phyloP scores from a whole-genome alignment of 2,797 vertebrate species.

The Luscinia megarhynchos region DNA sequence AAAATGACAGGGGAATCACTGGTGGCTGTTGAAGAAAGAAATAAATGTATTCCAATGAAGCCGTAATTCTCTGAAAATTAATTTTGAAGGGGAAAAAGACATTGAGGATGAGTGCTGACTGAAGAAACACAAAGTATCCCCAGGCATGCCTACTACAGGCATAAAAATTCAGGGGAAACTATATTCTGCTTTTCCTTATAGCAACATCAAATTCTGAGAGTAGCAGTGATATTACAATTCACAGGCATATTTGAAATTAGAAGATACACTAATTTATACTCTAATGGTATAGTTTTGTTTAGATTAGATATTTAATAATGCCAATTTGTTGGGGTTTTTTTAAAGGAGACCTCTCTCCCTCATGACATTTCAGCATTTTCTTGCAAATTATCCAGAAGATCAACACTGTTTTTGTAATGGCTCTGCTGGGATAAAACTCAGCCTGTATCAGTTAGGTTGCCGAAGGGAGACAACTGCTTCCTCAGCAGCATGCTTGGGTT shows the following conservation, averaged over 20 bases:
- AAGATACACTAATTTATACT: neutral
- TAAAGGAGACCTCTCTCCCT: neutral
- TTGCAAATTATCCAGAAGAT: neutral
- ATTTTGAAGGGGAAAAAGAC: neutral
- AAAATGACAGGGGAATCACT: neutral
- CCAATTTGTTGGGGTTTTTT: fast-evolving
- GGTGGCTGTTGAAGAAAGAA: neutral
- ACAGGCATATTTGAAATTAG: neutral
- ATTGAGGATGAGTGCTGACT: neutral
- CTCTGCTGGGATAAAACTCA: neutral
- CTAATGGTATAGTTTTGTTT: neutral
- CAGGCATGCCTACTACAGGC: neutral
- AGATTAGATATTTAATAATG: neutral
- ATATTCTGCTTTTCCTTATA: neutral
- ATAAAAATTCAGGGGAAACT: neutral
- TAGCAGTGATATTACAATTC: neutral
- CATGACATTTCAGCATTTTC: neutral
- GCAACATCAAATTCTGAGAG: neutral
- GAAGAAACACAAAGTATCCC: neutral
- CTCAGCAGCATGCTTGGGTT: neutral
- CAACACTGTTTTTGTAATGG: neutral
- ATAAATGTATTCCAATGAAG: neutral
- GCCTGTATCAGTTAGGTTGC: neutral
- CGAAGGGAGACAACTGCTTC: neutral
- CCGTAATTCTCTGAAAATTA: neutral